Percentiles rank a stretch among this genome's conserved stretches.
These are phyloP conservation scores for Pammene fasciana DNA, from an alignment of 2,888 invertebrate genomes.

Conservation along the genomic window DNA sequence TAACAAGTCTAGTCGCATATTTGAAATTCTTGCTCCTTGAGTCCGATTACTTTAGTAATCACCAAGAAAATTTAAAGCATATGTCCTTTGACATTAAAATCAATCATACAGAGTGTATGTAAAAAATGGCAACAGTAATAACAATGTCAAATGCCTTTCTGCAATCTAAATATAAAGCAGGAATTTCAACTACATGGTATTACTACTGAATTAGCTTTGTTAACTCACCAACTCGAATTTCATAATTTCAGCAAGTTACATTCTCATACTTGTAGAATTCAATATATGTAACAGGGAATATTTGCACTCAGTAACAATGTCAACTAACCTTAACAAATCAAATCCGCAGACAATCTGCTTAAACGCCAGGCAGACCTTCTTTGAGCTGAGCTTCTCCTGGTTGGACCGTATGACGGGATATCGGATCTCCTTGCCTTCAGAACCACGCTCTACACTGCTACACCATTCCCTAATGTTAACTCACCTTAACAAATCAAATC, in stretches of 20 bases:
- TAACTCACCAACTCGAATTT: no score
- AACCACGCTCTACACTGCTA: constrained; percentile 98
- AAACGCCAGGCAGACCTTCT: constrained; percentile 98
- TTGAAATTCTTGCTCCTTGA: background rate
- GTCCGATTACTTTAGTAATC: background rate
- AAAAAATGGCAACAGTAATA: background rate
- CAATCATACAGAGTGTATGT: background rate
- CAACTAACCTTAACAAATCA: constrained; percentile 92
- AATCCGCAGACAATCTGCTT: constrained; percentile 99
- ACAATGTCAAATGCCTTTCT: background rate
- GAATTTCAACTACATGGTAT: background rate
- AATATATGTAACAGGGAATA: no score
- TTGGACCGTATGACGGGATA: constrained; percentile 99
- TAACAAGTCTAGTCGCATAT: background rate
- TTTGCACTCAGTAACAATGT: no score
- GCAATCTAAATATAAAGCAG: background rate
- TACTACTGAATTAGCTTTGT: no score
- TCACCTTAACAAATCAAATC: constrained; percentile 96
- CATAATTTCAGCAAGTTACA: no score
- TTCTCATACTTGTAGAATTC: no score
- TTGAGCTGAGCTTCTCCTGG: constrained; percentile 98
- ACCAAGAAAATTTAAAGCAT: background rate
- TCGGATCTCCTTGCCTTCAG: constrained; percentile 98
- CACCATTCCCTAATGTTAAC: no score
- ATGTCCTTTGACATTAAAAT: no score